Base-by-base conservation (phyloP, 2,113 vertebrate genomes). In the Hydrochoerus hydrochaeris region DNA sequence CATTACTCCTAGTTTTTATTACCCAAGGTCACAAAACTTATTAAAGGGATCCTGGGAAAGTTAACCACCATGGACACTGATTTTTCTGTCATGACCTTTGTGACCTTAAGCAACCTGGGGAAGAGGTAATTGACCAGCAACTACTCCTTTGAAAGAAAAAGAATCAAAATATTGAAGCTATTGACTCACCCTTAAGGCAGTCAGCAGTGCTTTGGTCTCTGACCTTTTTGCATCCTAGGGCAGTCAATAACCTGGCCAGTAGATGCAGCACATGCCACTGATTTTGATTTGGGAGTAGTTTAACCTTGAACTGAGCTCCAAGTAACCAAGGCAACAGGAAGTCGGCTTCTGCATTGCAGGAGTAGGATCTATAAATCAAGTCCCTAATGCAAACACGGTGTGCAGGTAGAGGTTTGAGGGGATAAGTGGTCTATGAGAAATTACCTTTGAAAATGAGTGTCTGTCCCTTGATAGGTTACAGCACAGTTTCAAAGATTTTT, bases 301-400 rank as follows among this genome's bases (percentile, higher is more conserved):
- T 99, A 99, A 98, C 98, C 99, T 99, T 98, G 98, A 99, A 99
- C 98, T 98, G 97, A 98, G 98, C 98, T 98, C 98, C 97, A 96
- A 98, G 98, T 99, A 99, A 98, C 99, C 98, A 98, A 98, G 98
- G 98, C 98, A 99, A 99, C 98, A 99, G 99, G 98, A 99, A 99
- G 98, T 98, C 98, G 49, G 98, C 97, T 97, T 98, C 98, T 98
- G 96, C 96, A 96, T 98, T 78, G 90, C 95, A 98, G 98, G 96
- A 98, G 90, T 81, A 86, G 97, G 97, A 98, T 99, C 98, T 98
- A 99, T 99, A 99, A 99, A 99, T 99, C 99, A 99, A 98, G 98
- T 98, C 98, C 96, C 98, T 99, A 99, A 99, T 99, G 99, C 98
- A 99, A 99, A 99, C 98, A 98, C 83, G 92, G 98, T 99, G 98